phyloP scores from a whole-genome alignment of 2,888 invertebrate genomes.

The Nephrotoma appendiculata region DNA sequence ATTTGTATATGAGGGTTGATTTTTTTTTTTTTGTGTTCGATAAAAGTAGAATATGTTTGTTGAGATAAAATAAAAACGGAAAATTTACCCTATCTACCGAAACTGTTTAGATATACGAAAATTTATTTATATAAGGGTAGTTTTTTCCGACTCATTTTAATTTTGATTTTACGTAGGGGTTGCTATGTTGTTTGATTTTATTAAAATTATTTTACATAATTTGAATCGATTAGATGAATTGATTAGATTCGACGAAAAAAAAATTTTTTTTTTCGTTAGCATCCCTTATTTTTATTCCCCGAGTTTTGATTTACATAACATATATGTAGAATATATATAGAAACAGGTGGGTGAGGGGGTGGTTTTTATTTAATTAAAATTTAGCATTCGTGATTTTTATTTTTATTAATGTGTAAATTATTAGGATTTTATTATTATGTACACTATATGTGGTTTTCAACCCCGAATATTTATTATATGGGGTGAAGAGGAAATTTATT shows the following conservation, averaged over 20 bases:
- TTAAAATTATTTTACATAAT: not conserved
- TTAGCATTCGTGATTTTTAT: not conserved
- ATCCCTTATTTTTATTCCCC: not conserved
- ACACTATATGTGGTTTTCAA: not conserved
- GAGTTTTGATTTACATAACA: not conserved
- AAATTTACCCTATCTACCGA: not conserved
- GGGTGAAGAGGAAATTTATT: no score
- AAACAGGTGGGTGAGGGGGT: not conserved
- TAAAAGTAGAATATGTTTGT: not conserved
- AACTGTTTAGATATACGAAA: not conserved
- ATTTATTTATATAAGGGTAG: not conserved
- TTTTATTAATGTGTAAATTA: not conserved
- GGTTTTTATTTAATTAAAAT: not conserved
- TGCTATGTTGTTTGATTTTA: not conserved
- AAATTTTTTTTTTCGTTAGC: not conserved
- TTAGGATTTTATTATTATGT: not conserved
- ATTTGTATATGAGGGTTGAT: not conserved
- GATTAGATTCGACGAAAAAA: not conserved
- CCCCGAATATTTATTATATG: not conserved
- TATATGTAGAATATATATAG: not conserved
- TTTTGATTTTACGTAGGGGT: not conserved
- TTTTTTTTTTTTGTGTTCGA: not conserved
- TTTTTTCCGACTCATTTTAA: not conserved
- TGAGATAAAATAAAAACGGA: not conserved
- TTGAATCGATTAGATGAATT: not conserved